phyloP scores from a whole-genome alignment of 2,888 invertebrate genomes.

The Macrosoma leucophasiata region DNA sequence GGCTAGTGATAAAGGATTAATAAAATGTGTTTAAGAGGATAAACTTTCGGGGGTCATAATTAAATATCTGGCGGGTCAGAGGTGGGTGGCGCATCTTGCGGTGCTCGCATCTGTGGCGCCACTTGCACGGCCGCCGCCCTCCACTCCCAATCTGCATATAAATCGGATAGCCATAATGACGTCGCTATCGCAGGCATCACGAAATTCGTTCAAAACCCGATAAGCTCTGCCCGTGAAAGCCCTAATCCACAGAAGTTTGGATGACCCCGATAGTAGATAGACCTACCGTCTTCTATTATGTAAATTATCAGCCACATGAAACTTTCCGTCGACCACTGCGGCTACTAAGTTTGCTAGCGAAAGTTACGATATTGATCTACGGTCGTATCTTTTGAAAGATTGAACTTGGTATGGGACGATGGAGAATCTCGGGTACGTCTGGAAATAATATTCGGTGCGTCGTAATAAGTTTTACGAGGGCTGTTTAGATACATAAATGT shows the following conservation, averaged over 20 bases:
- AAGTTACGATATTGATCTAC: conserved; percentile 65
- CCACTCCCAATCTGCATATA: conserved; percentile 72
- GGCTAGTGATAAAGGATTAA: conserved; percentile 39
- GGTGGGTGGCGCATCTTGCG: conserved; percentile 24
- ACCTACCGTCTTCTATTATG: conserved; percentile 72
- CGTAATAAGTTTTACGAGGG: background rate
- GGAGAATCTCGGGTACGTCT: conserved; percentile 3
- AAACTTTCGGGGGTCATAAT: conserved; percentile 6
- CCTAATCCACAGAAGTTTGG: conserved; percentile 71
- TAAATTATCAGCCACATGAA: conserved; percentile 71
- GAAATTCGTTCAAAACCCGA: conserved; percentile 72
- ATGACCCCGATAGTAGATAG: conserved; percentile 70
- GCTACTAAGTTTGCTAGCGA: conserved; percentile 59
- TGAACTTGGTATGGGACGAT: conserved; percentile 33
- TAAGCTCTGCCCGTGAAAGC: conserved; percentile 68
- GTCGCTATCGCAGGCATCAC: conserved; percentile 67
- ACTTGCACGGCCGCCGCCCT: conserved; percentile 48
- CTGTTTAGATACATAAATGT: no score
- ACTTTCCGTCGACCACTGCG: conserved; percentile 61
- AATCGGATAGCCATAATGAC: conserved; percentile 75
- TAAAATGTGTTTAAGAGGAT: conserved; percentile 16
- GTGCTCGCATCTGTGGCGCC: conserved; percentile 34
- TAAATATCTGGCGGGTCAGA: conserved; percentile 13
- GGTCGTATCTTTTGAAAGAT: conserved; percentile 50
- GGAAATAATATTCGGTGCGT: conserved; percentile 3